Evolutionary conservation across 2,113 vertebrate genomes (phyloP), one percentile per base, ranked within the genome.

Genomic region (Mustelus asterias): DNA sequence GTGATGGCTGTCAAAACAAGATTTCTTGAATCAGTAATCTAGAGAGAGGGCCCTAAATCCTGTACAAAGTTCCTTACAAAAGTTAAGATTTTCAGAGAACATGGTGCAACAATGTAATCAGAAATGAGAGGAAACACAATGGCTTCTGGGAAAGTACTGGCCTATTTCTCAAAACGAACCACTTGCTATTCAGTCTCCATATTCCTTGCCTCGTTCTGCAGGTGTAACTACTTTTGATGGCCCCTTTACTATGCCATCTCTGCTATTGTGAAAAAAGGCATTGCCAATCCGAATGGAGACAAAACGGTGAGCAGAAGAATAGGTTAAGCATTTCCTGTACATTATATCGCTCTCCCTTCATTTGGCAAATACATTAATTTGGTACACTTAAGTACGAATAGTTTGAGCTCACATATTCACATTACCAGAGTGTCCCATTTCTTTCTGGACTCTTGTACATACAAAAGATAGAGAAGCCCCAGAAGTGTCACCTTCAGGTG

Each of bases 1-100:
- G 69, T 70, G 41, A 72, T 54, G 69, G 67, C 94, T 95, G 69
- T 76, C 69, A 76, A 72, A 95, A 95, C 67, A 95, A 95, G 94
- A 41, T 69, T 95, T 54, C 41, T 48, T 72, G 69, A 95, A 95
- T 72, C 41, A 72, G 67, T 44, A 26, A 76, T 95, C 41, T 37
- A 93, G 89, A 60, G 54, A 92, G 67, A 37, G 65, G 33, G 94
- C 4, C 5, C 44, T 37, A 95, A 95, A 95, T 54, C 26, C 69
- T 54, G 67, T 95, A 95, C 67, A 69, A 94, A 13, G 37, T 29
- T 94, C 20, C 93, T 94, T 70, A 94, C 65, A 95, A 95, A 44
- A 48, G 33, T 33, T 76, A 72, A 95, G 67, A 95, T 94, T 67
- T 37, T 70, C 65, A 69, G 41, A 94, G 93, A 44, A 48, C 16